Percentiles rank a stretch among this genome's conserved stretches.
These are phyloP conservation scores for Sanderia malayensis DNA, from an alignment of 30 jellyfish, hydroid and myxozoan species.

Conservation along the genomic window DNA sequence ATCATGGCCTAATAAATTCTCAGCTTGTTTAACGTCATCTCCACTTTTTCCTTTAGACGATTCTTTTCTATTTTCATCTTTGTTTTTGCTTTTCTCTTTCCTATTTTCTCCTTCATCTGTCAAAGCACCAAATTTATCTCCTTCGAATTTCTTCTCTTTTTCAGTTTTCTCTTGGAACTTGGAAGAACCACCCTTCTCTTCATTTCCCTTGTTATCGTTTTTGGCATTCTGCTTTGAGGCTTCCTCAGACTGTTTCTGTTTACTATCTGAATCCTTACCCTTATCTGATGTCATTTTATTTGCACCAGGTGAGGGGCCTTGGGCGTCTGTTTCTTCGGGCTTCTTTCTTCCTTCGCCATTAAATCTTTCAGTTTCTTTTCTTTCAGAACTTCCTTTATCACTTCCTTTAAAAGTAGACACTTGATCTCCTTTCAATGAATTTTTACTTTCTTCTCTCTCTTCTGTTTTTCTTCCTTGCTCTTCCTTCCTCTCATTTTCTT, in stretches of 20 bases:
- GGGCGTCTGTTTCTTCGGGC: neutral
- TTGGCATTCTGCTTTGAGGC: neutral
- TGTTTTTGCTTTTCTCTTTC: neutral
- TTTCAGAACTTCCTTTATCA: neutral
- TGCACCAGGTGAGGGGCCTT: neutral
- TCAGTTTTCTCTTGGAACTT: neutral
- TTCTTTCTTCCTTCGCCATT: neutral
- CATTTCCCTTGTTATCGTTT: neutral
- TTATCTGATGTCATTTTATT: neutral
- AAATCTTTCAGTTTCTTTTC: neutral
- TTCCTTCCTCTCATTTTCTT: slow-evolving; percentile 9
- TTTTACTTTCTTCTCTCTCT: slow-evolving; percentile 4
- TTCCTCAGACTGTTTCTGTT: neutral
- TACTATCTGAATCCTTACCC: neutral
- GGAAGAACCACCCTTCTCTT: neutral
- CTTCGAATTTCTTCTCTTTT: neutral
- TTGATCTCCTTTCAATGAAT: neutral
- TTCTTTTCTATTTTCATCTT: slow-evolving; percentile 16
- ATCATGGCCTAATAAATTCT: slow-evolving; percentile 42
- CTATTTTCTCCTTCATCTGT: neutral
- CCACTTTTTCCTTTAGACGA: slow-evolving; percentile 12
- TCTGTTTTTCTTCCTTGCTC: neutral
- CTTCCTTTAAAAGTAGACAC: neutral
- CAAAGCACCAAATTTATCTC: slow-evolving; percentile 38
- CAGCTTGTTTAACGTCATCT: slow-evolving; percentile 21